These are phyloP conservation scores for Lasioglossum albipes DNA, from an alignment of 1,140 invertebrate species.

Conservation along the genomic window DNA sequence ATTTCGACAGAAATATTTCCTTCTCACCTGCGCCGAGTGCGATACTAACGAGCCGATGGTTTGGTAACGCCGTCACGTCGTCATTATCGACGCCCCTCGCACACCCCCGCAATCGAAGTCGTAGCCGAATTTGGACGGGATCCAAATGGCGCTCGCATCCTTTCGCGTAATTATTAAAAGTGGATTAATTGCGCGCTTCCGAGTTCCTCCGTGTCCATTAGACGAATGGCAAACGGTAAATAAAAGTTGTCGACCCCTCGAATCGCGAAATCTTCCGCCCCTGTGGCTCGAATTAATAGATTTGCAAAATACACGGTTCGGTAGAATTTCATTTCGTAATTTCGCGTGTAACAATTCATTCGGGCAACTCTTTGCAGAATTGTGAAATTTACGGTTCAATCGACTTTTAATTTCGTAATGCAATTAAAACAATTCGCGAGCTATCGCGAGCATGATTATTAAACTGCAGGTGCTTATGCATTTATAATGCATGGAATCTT, in stretches of 20 bases:
- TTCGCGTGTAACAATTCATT: no score
- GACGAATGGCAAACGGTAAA: slow-evolving; percentile 5
- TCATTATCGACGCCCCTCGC: slow-evolving; percentile 15
- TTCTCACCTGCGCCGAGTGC: background rate
- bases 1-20: background rate
- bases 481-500: no score
- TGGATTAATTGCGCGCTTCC: slow-evolving; percentile 11
- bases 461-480: no score
- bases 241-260: background rate
- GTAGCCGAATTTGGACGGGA: background rate
- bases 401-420: no score
- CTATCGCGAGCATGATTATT: no score
- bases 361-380: no score
- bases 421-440: no score
- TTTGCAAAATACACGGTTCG: no score
- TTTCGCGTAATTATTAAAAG: slow-evolving; percentile 38
- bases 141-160: slow-evolving; percentile 15
- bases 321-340: no score
- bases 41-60: background rate
- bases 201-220: slow-evolving; percentile 2
- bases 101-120: background rate
- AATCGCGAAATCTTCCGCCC: background rate
- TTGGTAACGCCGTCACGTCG: slow-evolving; percentile 8
- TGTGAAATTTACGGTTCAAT: no score
- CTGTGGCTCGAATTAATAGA: background rate